These are phyloP conservation scores for Drosophila triauraria DNA, from an alignment of 1,140 invertebrate genomes.

Conservation along the genomic window DNA sequence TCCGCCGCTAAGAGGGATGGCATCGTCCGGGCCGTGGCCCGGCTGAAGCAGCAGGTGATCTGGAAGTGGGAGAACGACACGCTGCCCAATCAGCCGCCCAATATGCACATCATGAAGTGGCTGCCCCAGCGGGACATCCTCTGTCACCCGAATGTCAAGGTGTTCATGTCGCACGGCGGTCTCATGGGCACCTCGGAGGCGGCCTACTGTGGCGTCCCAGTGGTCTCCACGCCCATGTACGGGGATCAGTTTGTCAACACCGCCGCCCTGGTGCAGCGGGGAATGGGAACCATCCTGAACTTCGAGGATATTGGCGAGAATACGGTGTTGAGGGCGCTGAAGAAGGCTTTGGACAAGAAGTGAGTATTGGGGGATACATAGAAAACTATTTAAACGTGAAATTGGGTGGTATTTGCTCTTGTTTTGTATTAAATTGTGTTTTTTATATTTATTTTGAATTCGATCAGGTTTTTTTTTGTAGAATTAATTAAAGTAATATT, in stretches of 20 bases:
- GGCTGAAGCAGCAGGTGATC: constrained; percentile 88
- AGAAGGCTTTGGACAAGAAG: constrained; percentile 84
- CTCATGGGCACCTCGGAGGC: constrained; percentile 91
- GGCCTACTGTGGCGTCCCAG: constrained; percentile 90
- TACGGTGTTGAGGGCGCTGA: constrained; percentile 86
- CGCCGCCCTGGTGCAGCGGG: constrained; percentile 87
- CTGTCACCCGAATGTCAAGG: constrained; percentile 89
- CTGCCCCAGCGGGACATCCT: constrained; percentile 90
- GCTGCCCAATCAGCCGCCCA: constrained; percentile 87
- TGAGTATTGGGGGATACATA: constrained; percentile 22
- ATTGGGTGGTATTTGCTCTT: neutral
- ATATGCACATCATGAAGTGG: constrained; percentile 89
- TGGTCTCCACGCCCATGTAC: constrained; percentile 90
- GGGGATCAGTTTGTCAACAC: constrained; percentile 89
- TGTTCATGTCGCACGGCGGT: constrained; percentile 91
- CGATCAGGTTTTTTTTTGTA: neutral
- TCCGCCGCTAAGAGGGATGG: constrained; percentile 86
- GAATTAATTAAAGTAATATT: constrained; percentile 2
- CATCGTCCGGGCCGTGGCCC: constrained; percentile 87
- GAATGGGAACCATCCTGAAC: constrained; percentile 87
- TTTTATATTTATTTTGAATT: neutral
- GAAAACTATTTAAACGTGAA: neutral
- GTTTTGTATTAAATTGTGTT: neutral
- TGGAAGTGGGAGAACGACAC: constrained; percentile 91
- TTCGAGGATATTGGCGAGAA: constrained; percentile 87